Base-by-base conservation (phyloP, 2,113 vertebrate species). In the Coracopsis vasa region DNA sequence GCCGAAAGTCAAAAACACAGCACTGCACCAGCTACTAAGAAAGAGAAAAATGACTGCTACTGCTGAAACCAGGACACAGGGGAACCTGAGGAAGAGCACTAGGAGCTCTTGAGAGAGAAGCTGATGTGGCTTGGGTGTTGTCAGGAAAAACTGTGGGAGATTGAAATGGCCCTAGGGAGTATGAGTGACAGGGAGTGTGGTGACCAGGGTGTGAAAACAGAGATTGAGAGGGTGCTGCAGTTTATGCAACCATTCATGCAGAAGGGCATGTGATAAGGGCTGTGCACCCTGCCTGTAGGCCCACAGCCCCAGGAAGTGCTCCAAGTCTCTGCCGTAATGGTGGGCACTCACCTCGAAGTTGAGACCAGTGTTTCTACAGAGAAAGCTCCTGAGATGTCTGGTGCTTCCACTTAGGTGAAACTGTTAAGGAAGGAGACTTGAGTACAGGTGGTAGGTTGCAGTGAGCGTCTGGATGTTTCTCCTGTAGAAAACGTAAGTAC, bases 181-280 rank as follows among this genome's bases (percentile, higher is more conserved):
- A 16, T 21, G 16, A 50, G 37, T 23, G 16, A 48, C 11, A 11
- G 6, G 21, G 77, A 35, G 31, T 4, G 33, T 19, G 45, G 53
- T 0, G 1, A 53, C 25, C 58, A 19, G 24, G 33, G n/a, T 58
- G 42, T 33, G 48, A 28, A 70, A 64, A 28, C 20, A 27, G 41
- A 35, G 24, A 7, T 64, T 2, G 29, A 80, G 53, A 61, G 20
- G 42, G 10, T 13, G 4, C 62, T 60, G 41, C 44, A 16, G 13
- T 58, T 74, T 29, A 54, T 18, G 17, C 27, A 48, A 44, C 39
- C 13, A 10, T 58, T 74, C 21, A 44, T 25, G 21, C 23, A 48
- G 54, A 35, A 13, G 16, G 67, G 25, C 11, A 4, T 0, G 0
- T 50, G 73, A 13, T 45, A 60, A 60, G 17, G 37, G 37, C 48